Evolutionary conservation across 2,888 invertebrate species (phyloP).

Genomic region (Leptinotarsa peninsularis): DNA sequence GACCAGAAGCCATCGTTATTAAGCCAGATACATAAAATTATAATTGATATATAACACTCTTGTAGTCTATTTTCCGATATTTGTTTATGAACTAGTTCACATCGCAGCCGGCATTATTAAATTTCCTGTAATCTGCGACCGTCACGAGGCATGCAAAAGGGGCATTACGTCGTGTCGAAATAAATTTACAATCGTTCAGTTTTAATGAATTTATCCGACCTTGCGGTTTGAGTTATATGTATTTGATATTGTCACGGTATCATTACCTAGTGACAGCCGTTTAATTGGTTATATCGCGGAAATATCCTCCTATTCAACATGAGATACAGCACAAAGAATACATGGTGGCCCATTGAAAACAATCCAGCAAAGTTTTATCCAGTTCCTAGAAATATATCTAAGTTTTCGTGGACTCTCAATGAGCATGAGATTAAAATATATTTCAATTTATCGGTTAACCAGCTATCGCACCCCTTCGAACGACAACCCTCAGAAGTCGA

Average conservation of each 20-base stretch:
- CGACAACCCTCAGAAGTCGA: too few relatives aligned
- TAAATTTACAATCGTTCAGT: conserved; percentile 34
- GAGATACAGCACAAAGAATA: neutral
- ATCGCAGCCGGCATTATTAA: conserved; percentile 37
- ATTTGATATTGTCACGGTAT: conserved; percentile 43
- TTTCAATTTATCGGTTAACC: too few relatives aligned
- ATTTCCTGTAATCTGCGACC: conserved; percentile 31
- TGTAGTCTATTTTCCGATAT: conserved; percentile 47
- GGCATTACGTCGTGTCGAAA: conserved; percentile 28
- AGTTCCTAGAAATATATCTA: too few relatives aligned
- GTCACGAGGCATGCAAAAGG: conserved; percentile 33
- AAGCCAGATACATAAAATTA: conserved; percentile 44
- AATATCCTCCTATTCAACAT: conserved; percentile 7
- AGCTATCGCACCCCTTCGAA: too few relatives aligned
- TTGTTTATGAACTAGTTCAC: conserved; percentile 48
- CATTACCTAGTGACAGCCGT: conserved; percentile 31
- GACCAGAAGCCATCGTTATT: conserved; percentile 45
- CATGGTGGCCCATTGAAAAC: too few relatives aligned
- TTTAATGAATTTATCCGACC: conserved; percentile 38
- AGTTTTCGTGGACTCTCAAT: too few relatives aligned
- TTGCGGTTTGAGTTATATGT: conserved; percentile 34
- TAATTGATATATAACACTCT: conserved; percentile 53
- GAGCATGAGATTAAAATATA: too few relatives aligned
- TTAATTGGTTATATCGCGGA: conserved; percentile 30
- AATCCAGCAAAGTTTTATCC: too few relatives aligned